These are phyloP conservation scores for Cylas formicarius DNA, from an alignment of 1,140 invertebrate species.

Conservation along the genomic window DNA sequence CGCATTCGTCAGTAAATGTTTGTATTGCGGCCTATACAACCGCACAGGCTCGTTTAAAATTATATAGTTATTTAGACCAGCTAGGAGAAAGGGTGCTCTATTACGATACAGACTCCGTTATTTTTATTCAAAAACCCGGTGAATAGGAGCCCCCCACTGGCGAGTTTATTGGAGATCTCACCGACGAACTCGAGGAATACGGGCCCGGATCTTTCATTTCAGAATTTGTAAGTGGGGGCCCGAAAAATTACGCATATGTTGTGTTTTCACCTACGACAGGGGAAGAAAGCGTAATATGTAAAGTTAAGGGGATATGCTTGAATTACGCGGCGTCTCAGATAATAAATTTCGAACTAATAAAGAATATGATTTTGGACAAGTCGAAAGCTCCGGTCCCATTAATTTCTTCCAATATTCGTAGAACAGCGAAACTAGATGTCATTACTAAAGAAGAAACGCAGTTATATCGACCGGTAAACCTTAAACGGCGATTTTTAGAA, in stretches of 20 bases:
- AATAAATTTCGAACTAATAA: too few species aligned
- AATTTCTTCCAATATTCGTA: too few species aligned
- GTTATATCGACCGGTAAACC: too few species aligned
- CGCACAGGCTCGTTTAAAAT: conserved; percentile 27
- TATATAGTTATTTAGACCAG: conserved; percentile 14
- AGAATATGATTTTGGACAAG: too few species aligned
- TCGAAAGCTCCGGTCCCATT: too few species aligned
- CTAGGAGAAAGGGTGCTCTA: conserved; percentile 27
- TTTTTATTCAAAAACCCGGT: conserved; percentile 7
- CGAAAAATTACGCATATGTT: conserved; percentile 37
- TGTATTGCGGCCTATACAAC: conserved; percentile 38
- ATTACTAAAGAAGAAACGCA: too few species aligned
- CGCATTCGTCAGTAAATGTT: conserved; percentile 29
- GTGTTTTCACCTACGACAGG: too few species aligned
- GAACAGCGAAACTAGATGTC: too few species aligned
- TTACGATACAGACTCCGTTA: conserved; percentile 31
- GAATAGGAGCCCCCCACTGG: conserved; percentile 23
- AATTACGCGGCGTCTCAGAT: too few species aligned
- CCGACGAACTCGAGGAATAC: conserved; percentile 33
- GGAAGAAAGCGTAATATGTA: too few species aligned
- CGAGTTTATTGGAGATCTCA: conserved; percentile 32
- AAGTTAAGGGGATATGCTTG: too few species aligned
- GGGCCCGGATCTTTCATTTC: conserved; percentile 31
- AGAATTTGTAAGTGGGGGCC: conserved; percentile 31
- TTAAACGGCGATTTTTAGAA: too few species aligned